Conservation (phyloP, 2,888 invertebrate species). For the Pachydiplax longipennis region DNA sequence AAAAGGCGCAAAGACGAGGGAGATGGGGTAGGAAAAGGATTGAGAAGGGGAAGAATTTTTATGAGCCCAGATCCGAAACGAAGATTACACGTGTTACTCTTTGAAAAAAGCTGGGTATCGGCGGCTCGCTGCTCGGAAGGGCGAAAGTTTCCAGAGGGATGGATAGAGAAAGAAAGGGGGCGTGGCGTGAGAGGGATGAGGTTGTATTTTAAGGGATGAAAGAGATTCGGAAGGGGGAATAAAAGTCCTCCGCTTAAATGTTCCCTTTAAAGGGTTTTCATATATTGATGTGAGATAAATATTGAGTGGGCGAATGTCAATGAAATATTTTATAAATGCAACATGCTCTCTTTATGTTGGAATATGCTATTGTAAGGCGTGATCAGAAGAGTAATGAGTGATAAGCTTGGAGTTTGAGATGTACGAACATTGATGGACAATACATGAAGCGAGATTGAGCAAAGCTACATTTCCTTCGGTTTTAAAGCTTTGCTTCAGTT, state of each 20-base stretch:
- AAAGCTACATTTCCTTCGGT: no score
- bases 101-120: background rate
- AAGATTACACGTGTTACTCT: conserved; percentile 24
- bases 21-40: background rate
- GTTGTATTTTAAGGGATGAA: background rate
- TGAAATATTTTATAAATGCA: background rate
- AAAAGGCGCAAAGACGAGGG: background rate
- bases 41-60: conserved; percentile 1
- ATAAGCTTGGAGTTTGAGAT: no score
- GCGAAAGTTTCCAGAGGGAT: background rate
- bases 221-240: background rate
- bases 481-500: no score
- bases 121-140: background rate
- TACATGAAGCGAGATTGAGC: no score
- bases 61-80: conserved; percentile 35
- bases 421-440: no score
- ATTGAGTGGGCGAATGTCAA: background rate
- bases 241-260: background rate
- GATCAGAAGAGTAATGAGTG: no score
- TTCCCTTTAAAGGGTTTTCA: background rate
- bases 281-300: background rate
- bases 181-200: background rate
- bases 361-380: no score
- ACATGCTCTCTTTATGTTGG: no score
- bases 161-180: background rate